Evolutionary conservation across 1,140 invertebrate species (phyloP).

Genomic region (Drosophila littoralis): DNA sequence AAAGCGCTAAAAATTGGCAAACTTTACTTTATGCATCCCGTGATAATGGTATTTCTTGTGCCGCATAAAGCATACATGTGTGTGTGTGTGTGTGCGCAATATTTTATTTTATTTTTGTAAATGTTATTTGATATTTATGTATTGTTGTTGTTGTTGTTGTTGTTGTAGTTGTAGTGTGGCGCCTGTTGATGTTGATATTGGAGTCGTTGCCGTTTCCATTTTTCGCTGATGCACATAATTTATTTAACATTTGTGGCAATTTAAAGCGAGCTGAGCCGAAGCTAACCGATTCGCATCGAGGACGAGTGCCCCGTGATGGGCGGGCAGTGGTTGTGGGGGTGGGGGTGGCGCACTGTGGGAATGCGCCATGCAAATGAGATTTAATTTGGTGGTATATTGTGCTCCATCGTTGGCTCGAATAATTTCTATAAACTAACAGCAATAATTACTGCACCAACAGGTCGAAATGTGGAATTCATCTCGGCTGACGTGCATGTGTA

Average conservation of each 20-base stretch:
- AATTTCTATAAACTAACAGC: constrained; percentile 5
- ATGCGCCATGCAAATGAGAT: constrained; percentile 17
- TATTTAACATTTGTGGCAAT: constrained; percentile 64
- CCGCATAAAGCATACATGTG: neutral
- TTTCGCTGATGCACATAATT: constrained; percentile 53
- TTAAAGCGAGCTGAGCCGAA: constrained; percentile 46
- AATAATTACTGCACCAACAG: neutral
- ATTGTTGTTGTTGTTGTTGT: constrained; percentile 2
- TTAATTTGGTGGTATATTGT: constrained; percentile 17
- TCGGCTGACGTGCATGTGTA: too few species aligned
- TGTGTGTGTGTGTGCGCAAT: neutral
- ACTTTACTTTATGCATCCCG: constrained; percentile 65
- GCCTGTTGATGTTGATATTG: constrained; percentile 46
- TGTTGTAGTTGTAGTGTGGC: constrained; percentile 21
- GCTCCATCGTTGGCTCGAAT: neutral
- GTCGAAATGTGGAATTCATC: neutral
- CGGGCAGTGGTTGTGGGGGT: neutral
- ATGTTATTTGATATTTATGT: constrained; percentile 1
- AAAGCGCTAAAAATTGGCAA: constrained; percentile 41
- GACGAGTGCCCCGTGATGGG: neutral
- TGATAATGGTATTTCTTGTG: constrained; percentile 44
- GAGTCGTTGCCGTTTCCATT: constrained; percentile 27
- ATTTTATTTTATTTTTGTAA: neutral
- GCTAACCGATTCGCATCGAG: constrained; percentile 4
- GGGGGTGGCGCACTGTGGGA: constrained; percentile 2